Evolutionary conservation across 2,797 vertebrate species (phyloP), one percentile per base, ranked within the genome.

Genomic region (Netta rufina): DNA sequence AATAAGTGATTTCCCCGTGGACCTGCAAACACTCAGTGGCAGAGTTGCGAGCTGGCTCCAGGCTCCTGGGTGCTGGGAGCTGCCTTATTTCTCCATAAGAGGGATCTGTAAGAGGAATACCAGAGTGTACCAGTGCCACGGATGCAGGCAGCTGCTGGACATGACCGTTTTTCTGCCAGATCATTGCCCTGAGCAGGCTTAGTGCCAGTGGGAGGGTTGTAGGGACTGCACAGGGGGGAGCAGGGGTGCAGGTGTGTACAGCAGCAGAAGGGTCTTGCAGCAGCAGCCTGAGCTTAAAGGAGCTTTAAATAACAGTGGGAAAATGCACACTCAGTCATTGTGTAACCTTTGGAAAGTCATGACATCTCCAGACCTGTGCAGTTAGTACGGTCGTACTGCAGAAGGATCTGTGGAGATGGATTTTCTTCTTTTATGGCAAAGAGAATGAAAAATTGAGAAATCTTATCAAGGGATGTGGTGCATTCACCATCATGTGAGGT

Each of bases 1-100:
- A 96, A 95, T 77, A 77, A 94, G 73, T 61, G 73, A 84, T 95
- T 94, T 96, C 93, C 87, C 88, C 66, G 5, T 58, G 88, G 93
- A 91, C 87, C 65, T 6, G 15, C 58, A 75, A n/a, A 81, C 85
- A 75, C 45, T 43, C 83, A 3, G 77, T 4, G 43, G 64, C 5
- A 0, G 71, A 77, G 54, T 82, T 84, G 84, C 0, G 17, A 72
- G 81, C 41, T 49, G 25, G 74, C 77, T 87, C 87, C 65, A 38
- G 27, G 11, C 39, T 73, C 9, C 64, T 43, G 54, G 36, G 32
- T 1, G 2, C 17, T 47, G 67, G 81, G 80, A 64, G 19, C 64
- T 76, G 30, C 43, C 53, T 41, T 39, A 12, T 39, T 60, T 4
- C 56, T 74, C 70, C 30, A 8, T 65, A 65, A 43, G 39, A 43